A percentile compares a stretch with the other conserved stretches of the same genome.
These are phyloP conservation scores for Nyctibius bracteatus DNA, from an alignment of 2,113 vertebrate species.

Conservation along the genomic window DNA sequence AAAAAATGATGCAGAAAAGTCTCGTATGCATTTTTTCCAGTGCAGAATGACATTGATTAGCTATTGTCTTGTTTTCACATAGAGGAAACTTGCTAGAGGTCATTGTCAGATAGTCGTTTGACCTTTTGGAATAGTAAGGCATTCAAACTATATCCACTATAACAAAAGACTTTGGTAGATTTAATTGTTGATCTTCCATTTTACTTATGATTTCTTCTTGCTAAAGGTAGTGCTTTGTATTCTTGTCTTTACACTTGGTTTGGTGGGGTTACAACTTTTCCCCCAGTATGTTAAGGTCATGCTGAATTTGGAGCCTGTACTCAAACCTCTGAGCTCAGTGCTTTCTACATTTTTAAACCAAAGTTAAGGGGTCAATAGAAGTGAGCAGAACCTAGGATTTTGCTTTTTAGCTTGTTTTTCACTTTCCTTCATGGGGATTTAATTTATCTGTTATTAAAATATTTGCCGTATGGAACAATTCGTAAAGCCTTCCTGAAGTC, in stretches of 20 bases:
- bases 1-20: background rate
- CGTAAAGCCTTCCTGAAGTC: background rate
- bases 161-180: background rate
- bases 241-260: background rate
- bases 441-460: background rate
- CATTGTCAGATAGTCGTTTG: background rate
- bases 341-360: background rate
- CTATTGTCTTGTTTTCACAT: background rate
- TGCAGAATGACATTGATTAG: background rate
- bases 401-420: background rate
- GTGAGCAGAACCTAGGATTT: background rate
- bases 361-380: background rate
- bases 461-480: background rate
- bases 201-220: background rate
- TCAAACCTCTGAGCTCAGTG: background rate
- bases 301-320: background rate
- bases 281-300: background rate
- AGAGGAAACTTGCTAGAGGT: background rate
- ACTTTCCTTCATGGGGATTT: background rate
- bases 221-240: background rate
- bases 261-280: background rate
- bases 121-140: background rate
- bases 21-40: background rate
- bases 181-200: background rate
- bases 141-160: background rate